Evolutionary conservation across 2,888 invertebrate species (phyloP).

Genomic region (Melinaea menophilus): DNA sequence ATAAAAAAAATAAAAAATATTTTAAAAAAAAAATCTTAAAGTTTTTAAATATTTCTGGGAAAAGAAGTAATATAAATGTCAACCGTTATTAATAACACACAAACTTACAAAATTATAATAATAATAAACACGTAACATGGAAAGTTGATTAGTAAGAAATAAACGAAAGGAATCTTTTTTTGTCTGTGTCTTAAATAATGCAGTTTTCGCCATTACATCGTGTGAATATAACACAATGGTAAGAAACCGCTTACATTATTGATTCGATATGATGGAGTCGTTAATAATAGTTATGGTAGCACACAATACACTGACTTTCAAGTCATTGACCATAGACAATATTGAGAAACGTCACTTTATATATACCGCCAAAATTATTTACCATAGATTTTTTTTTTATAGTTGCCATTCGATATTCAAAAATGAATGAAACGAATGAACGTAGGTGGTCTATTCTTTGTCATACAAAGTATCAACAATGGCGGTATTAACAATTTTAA

Average conservation of each 20-base stretch:
- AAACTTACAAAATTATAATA: too few relatives aligned
- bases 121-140: not conserved
- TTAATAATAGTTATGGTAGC: not conserved
- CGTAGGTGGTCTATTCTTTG: conserved; percentile 7
- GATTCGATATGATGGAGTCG: conserved; percentile 7
- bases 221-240: conserved; percentile 12
- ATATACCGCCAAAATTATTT: not conserved
- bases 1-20: too few relatives aligned
- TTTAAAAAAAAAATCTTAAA: too few relatives aligned
- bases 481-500: conserved; percentile 4
- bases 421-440: not conserved
- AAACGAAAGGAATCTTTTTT: conserved; percentile 6
- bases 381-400: not conserved
- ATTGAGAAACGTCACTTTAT: too few relatives aligned
- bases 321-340: conserved; percentile 1
- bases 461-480: conserved; percentile 3
- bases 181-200: conserved; percentile 6
- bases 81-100: too few relatives aligned
- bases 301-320: not conserved
- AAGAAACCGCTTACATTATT: conserved; percentile 14
- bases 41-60: too few relatives aligned
- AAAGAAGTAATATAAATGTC: too few relatives aligned
- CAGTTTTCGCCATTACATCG: conserved; percentile 16
- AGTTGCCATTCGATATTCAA: not conserved
- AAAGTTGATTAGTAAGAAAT: conserved; percentile 3